Evolutionary conservation across 2,888 invertebrate genomes (phyloP).

Genomic region (Lamellibrachia satsuma): DNA sequence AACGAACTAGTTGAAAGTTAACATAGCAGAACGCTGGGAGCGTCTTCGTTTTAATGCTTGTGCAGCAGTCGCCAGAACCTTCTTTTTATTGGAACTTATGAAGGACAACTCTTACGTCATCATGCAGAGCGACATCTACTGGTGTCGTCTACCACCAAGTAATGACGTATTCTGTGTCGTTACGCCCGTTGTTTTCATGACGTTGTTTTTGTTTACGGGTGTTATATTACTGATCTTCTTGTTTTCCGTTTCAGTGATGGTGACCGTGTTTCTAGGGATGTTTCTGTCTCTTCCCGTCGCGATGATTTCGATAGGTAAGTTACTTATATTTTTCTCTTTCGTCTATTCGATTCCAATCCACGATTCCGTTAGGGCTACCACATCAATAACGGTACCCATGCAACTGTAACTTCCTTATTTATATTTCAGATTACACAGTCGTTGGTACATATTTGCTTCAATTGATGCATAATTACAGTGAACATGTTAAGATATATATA

Average conservation of each 20-base stretch:
- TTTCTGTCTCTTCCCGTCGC: constrained; percentile 51
- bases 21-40: background rate
- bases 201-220: constrained; percentile 39
- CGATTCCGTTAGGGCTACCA: background rate
- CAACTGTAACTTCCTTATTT: background rate
- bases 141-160: background rate
- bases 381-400: too few species aligned
- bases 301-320: constrained; percentile 57
- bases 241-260: constrained; percentile 50
- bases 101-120: background rate
- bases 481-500: too few species aligned
- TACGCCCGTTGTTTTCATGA: background rate
- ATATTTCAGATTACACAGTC: too few species aligned
- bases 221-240: constrained; percentile 42
- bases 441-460: too few species aligned
- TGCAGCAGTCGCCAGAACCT: background rate
- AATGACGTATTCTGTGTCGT: background rate
- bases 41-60: background rate
- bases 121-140: constrained; percentile 13
- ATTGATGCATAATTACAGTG: too few species aligned
- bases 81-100: background rate
- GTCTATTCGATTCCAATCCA: background rate
- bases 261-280: constrained; percentile 51
- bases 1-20: background rate
- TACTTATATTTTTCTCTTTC: background rate